phyloP scores from a whole-genome alignment of 53 echinoderm and acorn worm species.

The Holothuria scabra region DNA sequence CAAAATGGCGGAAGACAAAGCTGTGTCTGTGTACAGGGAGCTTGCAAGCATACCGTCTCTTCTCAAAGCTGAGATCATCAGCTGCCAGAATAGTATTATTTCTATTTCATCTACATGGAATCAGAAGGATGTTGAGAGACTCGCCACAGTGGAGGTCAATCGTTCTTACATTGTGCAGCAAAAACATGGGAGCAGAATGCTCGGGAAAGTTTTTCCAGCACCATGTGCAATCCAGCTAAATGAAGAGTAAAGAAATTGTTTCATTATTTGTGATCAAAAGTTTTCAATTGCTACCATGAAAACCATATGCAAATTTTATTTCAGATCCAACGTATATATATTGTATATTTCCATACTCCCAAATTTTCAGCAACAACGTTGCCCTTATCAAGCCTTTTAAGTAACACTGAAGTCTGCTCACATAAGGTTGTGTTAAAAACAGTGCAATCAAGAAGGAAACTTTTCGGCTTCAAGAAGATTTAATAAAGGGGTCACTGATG shows the following conservation, averaged over 20 bases:
- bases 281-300: too few relatives aligned
- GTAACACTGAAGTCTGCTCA: too few relatives aligned
- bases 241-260: constrained; percentile 71
- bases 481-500: too few relatives aligned
- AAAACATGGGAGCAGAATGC: constrained; percentile 17
- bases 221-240: constrained; percentile 59
- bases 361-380: too few relatives aligned
- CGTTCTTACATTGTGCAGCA: constrained; percentile 60
- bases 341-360: too few relatives aligned
- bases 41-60: constrained; percentile 66
- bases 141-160: constrained; percentile 62
- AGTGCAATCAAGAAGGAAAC: too few relatives aligned
- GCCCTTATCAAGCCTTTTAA: too few relatives aligned
- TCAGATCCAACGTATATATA: too few relatives aligned
- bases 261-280: too few relatives aligned
- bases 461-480: too few relatives aligned
- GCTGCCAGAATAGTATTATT: constrained; percentile 27
- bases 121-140: constrained; percentile 84
- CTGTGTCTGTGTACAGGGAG: constrained; percentile 70
- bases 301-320: too few relatives aligned
- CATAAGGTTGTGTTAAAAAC: too few relatives aligned
- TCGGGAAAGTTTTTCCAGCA: constrained; percentile 45
- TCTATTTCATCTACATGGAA: constrained; percentile 81
- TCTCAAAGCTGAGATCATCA: constrained; percentile 45
- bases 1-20: constrained; percentile 54